Evolutionary conservation across 2,888 invertebrate genomes (phyloP).

Genomic region (Cryptocheilus praepositus): DNA sequence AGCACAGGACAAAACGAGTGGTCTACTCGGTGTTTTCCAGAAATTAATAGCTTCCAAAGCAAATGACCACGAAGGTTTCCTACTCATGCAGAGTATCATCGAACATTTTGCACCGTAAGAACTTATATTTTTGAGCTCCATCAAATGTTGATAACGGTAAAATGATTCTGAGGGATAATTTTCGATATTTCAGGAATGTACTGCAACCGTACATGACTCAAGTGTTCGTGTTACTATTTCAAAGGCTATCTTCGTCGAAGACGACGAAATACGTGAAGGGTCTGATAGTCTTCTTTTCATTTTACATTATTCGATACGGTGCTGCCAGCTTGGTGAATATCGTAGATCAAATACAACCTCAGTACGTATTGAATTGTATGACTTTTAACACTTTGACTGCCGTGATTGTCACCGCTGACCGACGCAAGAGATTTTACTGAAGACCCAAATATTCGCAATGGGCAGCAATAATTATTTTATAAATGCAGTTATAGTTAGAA

Average conservation of each 20-base stretch:
- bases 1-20: constrained; percentile 83
- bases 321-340: constrained; percentile 84
- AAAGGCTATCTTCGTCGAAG: constrained; percentile 93
- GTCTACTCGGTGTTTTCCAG: constrained; percentile 95
- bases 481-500: too few relatives aligned
- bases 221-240: constrained; percentile 94
- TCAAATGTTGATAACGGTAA: neutral
- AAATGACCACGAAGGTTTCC: constrained; percentile 97
- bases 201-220: constrained; percentile 88
- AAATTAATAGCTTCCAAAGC: constrained; percentile 96
- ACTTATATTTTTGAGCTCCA: constrained; percentile 5
- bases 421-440: too few relatives aligned
- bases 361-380: constrained; percentile 77
- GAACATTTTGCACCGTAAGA: constrained; percentile 88
- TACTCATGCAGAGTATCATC: constrained; percentile 90
- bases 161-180: constrained; percentile 44
- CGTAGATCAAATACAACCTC: constrained; percentile 89
- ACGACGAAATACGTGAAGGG: constrained; percentile 96
- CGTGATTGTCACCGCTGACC: too few relatives aligned
- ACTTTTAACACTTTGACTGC: neutral
- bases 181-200: constrained; percentile 78
- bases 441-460: too few relatives aligned
- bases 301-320: constrained; percentile 89
- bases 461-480: too few relatives aligned
- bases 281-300: constrained; percentile 92